Base-by-base conservation (phyloP, 2,797 vertebrate species). In the Echiichthys vipera region DNA sequence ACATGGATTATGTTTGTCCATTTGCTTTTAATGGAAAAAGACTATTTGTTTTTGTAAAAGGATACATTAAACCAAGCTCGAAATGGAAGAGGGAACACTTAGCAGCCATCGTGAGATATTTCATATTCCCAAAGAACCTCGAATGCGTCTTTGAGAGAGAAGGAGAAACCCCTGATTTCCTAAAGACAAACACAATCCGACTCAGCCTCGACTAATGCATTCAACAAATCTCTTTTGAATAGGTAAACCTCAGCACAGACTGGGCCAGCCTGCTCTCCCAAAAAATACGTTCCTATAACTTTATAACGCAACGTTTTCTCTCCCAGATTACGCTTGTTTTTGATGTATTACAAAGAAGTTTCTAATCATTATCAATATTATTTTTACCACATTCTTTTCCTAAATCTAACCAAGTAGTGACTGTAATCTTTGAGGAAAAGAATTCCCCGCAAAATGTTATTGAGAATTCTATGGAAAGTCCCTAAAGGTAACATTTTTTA, bases 161-260 rank as follows among this genome's bases (percentile, higher is more conserved):
- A 65, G 76, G 64, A 54, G 55, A 84, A 80, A 78, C 39, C 58
- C 9, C 7, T 11, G 22, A 34, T 81, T 78, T 53, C 45, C 30
- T 55, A 13, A 65, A 74, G 50, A 75, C 57, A 72, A 65, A 47
- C 73, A 13, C 1, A 3, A 25, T 64, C 54, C 72, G 65, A 46
- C 27, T 63, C 47, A 17, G 27, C 15, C 64, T 58, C 22, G 15
- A 25, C 43, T 78, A 46, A 46, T 45, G 25, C 63, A 53, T 56
- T 30, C 20, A 34, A 27, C 0, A 2, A 66, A 62, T 54, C 69
- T 51, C 34, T 62, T 65, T 32, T 77, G 64, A 83, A 84, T 37
- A 53, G 24, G 54, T 71, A 39, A 54, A 55, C 61, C 62, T 47
- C 56, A 53, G 30, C 69, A 68, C 4, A 4, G 34, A 47, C 50